Conservation (phyloP, 1,140 invertebrate species). For the Papilio aristodemus region DNA sequence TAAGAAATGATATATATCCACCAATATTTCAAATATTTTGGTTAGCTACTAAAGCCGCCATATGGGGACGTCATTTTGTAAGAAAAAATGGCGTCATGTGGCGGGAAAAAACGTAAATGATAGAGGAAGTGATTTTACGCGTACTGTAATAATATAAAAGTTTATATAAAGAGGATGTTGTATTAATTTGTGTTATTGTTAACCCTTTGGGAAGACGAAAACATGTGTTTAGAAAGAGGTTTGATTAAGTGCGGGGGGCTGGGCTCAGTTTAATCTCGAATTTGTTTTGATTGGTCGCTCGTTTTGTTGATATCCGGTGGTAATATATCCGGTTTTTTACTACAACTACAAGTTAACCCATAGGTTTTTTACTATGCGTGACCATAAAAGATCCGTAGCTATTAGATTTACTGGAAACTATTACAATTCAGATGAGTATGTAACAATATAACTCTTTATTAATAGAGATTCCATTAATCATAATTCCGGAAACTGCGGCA, state of each 20-base stretch:
- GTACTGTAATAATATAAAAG: slow-evolving; percentile 57
- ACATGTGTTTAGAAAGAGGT: slow-evolving; percentile 61
- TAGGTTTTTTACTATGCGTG: slow-evolving; percentile 1
- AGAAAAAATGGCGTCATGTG: slow-evolving; percentile 70
- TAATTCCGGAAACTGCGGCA: too few species aligned
- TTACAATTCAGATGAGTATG: too few species aligned
- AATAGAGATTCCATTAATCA: too few species aligned
- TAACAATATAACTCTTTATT: too few species aligned
- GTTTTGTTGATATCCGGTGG: slow-evolving; percentile 57
- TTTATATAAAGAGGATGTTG: slow-evolving; percentile 67
- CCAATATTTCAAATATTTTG: slow-evolving; percentile 31
- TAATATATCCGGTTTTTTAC: slow-evolving; percentile 46
- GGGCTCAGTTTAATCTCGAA: slow-evolving; percentile 70
- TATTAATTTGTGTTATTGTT: slow-evolving; percentile 77
- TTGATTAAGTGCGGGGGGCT: slow-evolving; percentile 60
- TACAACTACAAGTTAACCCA: slow-evolving; percentile 24
- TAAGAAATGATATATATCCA: slow-evolving; percentile 37
- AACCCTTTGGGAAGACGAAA: slow-evolving; percentile 64
- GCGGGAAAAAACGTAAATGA: slow-evolving; percentile 65
- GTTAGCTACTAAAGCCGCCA: slow-evolving; percentile 50
- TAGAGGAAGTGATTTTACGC: slow-evolving; percentile 77
- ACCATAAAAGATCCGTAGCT: too few species aligned
- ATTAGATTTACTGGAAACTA: too few species aligned
- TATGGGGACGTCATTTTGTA: slow-evolving; percentile 60
- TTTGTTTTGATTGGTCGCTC: slow-evolving; percentile 70